Conservation (phyloP, 2,113 vertebrate genomes). For the Dunckerocampus dactyliophorus region DNA sequence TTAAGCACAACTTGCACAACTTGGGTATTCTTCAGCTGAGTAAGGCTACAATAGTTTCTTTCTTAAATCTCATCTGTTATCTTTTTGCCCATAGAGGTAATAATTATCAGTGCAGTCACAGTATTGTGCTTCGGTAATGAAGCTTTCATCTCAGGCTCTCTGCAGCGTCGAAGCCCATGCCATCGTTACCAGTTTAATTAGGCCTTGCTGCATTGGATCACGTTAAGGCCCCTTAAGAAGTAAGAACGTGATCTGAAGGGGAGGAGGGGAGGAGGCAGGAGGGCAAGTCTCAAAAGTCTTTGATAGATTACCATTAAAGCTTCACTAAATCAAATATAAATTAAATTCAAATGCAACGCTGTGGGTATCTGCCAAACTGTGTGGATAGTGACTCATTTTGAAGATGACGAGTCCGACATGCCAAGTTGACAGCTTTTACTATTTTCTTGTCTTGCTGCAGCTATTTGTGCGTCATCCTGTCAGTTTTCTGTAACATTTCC, state of each 20-base stretch:
- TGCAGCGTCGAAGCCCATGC: conserved; percentile 16
- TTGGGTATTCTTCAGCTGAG: conserved; percentile 19
- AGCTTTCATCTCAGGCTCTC: conserved; percentile 52
- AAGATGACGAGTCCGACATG: conserved; percentile 15
- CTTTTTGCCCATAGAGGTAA: conserved; percentile 52
- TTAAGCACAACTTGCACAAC: neutral
- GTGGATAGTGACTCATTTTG: conserved; percentile 20
- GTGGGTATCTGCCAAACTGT: conserved; percentile 16
- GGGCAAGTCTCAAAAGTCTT: conserved; percentile 34
- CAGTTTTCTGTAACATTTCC: too few relatives aligned
- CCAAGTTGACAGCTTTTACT: conserved; percentile 8
- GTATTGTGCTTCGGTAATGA: conserved; percentile 52
- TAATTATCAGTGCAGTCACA: conserved; percentile 53
- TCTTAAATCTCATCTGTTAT: conserved; percentile 35
- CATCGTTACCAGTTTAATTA: conserved; percentile 48
- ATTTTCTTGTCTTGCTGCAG: conserved; percentile 4
- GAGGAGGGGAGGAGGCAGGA: conserved; percentile 25
- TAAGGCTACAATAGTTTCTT: conserved; percentile 20
- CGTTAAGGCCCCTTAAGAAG: conserved; percentile 19
- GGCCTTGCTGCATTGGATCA: conserved; percentile 37
- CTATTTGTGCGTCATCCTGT: neutral
- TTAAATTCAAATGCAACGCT: conserved; percentile 17
- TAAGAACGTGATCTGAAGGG: conserved; percentile 34
- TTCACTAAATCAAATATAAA: conserved; percentile 5
- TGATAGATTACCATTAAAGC: conserved; percentile 23